phyloP scores from a whole-genome alignment of 2,888 invertebrate genomes.

The Cheilosia scutellata region DNA sequence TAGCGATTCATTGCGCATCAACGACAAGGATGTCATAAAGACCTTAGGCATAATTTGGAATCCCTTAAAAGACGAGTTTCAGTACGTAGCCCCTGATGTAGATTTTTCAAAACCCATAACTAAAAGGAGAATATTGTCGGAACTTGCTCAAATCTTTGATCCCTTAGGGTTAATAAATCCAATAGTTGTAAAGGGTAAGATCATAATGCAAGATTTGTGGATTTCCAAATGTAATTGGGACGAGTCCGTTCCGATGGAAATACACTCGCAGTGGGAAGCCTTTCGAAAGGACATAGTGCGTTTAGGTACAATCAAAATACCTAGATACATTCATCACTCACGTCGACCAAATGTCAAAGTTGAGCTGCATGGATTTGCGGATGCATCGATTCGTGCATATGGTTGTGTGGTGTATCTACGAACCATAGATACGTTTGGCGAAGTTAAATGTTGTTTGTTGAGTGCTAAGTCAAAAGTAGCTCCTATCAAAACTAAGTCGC shows the following conservation, averaged over 20 bases:
- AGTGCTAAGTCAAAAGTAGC: conserved; percentile 39
- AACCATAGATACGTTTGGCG: not conserved
- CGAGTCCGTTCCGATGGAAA: conserved; percentile 28
- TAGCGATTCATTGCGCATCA: not conserved
- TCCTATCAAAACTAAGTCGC: conserved; percentile 61
- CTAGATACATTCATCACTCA: conserved; percentile 34
- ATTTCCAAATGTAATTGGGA: conserved; percentile 51
- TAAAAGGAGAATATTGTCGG: conserved; percentile 43
- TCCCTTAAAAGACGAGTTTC: conserved; percentile 28
- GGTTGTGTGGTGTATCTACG: conserved; percentile 27
- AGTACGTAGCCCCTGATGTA: not conserved
- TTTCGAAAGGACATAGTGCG: conserved; percentile 2
- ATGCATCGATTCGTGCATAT: conserved; percentile 32
- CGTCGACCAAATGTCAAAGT: not conserved
- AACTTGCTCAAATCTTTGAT: conserved; percentile 3
- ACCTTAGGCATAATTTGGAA: conserved; percentile 51
- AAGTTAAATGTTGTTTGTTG: not conserved
- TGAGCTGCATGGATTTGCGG: not conserved
- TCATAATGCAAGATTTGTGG: conserved; percentile 70
- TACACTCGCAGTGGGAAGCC: conserved; percentile 31
- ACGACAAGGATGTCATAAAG: conserved; percentile 43
- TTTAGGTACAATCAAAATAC: conserved; percentile 34
- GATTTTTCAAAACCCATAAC: conserved; percentile 19
- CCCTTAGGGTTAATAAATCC: too few relatives aligned
- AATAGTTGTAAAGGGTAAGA: conserved; percentile 50